Evolutionary conservation across 2,888 invertebrate genomes (phyloP).

Genomic region (Polia nebulosa): DNA sequence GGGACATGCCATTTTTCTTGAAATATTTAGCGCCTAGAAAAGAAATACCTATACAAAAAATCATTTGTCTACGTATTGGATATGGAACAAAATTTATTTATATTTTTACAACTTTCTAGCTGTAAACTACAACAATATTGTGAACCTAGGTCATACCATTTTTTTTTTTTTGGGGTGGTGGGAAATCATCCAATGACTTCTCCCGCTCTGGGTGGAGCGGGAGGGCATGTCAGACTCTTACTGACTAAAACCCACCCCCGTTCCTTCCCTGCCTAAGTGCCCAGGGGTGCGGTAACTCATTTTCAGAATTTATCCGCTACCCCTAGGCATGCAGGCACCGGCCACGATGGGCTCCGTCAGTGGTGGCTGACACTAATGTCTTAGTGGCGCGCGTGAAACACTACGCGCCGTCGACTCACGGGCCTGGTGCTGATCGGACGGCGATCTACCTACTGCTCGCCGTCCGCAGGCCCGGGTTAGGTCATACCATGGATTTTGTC

Average conservation of each 20-base stretch:
- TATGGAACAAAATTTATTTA: background rate
- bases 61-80: background rate
- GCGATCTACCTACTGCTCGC: no score
- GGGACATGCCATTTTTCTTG: conserved; percentile 26
- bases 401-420: no score
- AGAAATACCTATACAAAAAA: background rate
- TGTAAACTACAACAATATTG: background rate
- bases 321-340: no score
- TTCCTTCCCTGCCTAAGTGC: background rate
- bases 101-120: background rate
- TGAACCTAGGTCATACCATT: background rate
- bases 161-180: no score
- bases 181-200: no score
- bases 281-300: background rate
- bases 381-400: no score
- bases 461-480: no score
- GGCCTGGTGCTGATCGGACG: no score
- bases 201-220: background rate
- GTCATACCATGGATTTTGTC: no score
- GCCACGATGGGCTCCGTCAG: no score
- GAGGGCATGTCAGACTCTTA: background rate
- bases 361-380: no score
- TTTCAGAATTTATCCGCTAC: background rate
- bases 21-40: conserved; percentile 17
- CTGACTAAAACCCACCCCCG: background rate